A percentile compares a stretch with the other conserved stretches of the same genome.
Conservation (phyloP, 2,113 vertebrate species). For the Hypanus sabinus region DNA sequence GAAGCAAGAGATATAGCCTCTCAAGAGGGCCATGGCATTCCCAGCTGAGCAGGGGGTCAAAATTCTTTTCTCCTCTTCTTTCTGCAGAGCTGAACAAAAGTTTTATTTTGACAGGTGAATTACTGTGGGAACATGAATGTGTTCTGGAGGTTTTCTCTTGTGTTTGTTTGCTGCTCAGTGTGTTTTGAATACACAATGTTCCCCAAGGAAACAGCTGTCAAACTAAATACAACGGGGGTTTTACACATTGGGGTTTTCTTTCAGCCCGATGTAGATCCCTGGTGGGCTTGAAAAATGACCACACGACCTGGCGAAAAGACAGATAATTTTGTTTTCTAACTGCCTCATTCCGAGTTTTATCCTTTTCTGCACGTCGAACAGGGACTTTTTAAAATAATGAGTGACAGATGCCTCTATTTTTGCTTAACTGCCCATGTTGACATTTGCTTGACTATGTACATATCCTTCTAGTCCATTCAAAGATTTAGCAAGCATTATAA, state of each 20-base stretch:
- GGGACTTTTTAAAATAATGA: background rate
- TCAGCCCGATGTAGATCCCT: background rate
- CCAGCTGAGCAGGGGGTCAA: background rate
- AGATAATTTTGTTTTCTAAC: background rate
- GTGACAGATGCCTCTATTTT: background rate
- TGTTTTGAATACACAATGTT: constrained; percentile 39
- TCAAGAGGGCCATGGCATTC: background rate
- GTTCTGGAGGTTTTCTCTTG: constrained; percentile 24
- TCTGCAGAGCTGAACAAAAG: constrained; percentile 26
- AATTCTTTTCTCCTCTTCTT: background rate
- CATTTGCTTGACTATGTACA: background rate
- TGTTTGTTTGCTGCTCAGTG: constrained; percentile 39
- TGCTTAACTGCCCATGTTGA: background rate
- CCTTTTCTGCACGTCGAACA: background rate
- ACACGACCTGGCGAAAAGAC: background rate
- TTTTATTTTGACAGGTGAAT: constrained; percentile 64
- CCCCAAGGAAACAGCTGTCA: constrained; percentile 37
- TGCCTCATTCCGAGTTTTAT: background rate
- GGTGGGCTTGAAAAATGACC: background rate
- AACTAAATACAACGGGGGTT: constrained; percentile 28
- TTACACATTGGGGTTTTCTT: background rate
- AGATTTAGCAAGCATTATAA: background rate
- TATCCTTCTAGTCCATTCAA: background rate
- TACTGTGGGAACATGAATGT: constrained; percentile 60
- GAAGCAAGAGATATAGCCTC: background rate